These are phyloP conservation scores for Umimayanthus kanabou DNA, from an alignment of 92 coral and sea anemone species.

Conservation along the genomic window DNA sequence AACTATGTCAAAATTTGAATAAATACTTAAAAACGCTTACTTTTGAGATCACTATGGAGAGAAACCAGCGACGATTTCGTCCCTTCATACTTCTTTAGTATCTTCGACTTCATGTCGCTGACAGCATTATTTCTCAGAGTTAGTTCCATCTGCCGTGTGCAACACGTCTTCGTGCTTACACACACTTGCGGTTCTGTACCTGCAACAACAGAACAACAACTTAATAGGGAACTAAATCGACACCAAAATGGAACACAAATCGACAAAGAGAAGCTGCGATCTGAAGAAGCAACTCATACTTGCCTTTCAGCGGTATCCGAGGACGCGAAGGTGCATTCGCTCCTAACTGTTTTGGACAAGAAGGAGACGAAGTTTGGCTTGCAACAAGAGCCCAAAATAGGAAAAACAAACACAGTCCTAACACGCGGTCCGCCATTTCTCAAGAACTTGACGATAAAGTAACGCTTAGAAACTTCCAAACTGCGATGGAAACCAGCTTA, in stretches of 20 bases:
- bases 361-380: conserved; percentile 12
- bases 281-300: conserved; percentile 7
- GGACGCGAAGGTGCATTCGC: conserved; percentile 46
- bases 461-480: background rate
- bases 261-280: background rate
- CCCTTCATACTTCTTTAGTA: conserved; percentile 58
- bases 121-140: conserved; percentile 59
- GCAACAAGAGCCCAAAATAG: conserved; percentile 24
- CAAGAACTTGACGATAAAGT: background rate
- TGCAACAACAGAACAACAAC: conserved; percentile 32
- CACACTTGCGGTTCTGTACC: conserved; percentile 81
- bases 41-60: conserved; percentile 75
- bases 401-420: conserved; percentile 18
- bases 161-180: conserved; percentile 64
- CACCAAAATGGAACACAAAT: background rate
- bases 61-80: conserved; percentile 56
- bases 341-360: conserved; percentile 75
- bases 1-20: background rate
- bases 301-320: conserved; percentile 63
- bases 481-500: conserved; percentile 5
- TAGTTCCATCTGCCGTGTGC: conserved; percentile 69
- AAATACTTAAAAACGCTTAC: conserved; percentile 54
- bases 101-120: conserved; percentile 53
- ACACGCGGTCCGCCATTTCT: conserved; percentile 7
- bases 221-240: conserved; percentile 4